Evolutionary conservation across 2,888 invertebrate species (phyloP).

Genomic region (Luperina nickerlii): DNA sequence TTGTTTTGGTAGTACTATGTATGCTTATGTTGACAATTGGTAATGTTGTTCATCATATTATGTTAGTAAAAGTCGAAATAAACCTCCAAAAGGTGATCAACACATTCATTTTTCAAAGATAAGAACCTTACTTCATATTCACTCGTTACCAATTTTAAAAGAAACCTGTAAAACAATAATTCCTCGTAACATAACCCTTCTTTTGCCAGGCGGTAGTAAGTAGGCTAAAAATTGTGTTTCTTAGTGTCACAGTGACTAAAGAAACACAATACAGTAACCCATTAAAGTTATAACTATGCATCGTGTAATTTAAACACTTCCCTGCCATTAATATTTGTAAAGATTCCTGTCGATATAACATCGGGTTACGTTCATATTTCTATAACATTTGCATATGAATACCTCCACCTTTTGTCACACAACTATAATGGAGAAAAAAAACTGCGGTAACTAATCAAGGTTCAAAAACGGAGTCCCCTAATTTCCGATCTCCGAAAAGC

Average conservation of each 20-base stretch:
- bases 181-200: neutral
- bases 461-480: conserved; percentile 35
- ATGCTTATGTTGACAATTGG: conserved; percentile 54
- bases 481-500: conserved; percentile 21
- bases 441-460: conserved; percentile 46
- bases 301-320: conserved; percentile 69
- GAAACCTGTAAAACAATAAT: neutral
- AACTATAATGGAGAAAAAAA: conserved; percentile 47
- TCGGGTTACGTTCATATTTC: conserved; percentile 65
- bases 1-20: conserved; percentile 75
- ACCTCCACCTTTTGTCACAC: conserved; percentile 49
- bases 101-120: neutral
- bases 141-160: neutral
- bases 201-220: neutral
- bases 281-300: conserved; percentile 55
- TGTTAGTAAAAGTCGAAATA: neutral
- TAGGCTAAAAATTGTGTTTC: neutral
- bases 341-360: conserved; percentile 69
- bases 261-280: conserved; percentile 33
- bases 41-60: conserved; percentile 28
- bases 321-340: conserved; percentile 69
- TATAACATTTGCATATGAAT: conserved; percentile 78
- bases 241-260: conserved; percentile 36
- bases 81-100: neutral
- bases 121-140: neutral